phyloP scores from a whole-genome alignment of 2,113 vertebrate species.

The Plotosus lineatus region DNA sequence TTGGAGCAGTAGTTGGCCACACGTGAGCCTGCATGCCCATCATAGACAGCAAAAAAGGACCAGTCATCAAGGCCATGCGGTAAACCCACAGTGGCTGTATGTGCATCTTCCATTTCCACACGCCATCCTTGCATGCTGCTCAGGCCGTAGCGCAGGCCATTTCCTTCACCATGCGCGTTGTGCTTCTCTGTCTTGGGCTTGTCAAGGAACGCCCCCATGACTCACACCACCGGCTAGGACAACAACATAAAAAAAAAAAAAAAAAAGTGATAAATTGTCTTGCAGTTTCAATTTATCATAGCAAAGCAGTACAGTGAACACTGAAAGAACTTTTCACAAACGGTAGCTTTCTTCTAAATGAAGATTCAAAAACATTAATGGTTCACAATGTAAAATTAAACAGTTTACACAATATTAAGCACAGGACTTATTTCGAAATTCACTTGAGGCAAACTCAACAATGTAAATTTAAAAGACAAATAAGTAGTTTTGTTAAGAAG shows the following conservation, averaged over 20 bases:
- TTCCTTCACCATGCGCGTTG: conserved; percentile 90
- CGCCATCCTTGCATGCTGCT: conserved; percentile 99
- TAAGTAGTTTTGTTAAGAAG: not conserved
- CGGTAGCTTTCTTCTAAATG: not conserved
- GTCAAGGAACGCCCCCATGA: conserved; percentile 98
- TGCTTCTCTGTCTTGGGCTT: conserved; percentile 99
- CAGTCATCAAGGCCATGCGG: conserved; percentile 91
- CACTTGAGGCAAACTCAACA: not conserved
- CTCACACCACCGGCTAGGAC: conserved; percentile 77
- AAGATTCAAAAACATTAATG: not conserved
- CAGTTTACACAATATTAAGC: not conserved
- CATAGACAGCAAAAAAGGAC: conserved; percentile 98
- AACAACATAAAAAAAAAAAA: conserved; percentile 22
- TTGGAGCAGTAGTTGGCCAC: conserved; percentile 96
- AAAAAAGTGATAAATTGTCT: not conserved
- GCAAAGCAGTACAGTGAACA: not conserved
- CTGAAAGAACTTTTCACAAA: not conserved
- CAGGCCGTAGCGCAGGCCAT: conserved; percentile 89
- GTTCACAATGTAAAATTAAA: not conserved
- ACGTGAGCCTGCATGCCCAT: conserved; percentile 95
- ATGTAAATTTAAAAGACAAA: not conserved
- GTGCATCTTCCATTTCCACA: conserved; percentile 99
- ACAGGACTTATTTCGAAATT: not conserved
- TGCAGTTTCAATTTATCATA: not conserved
- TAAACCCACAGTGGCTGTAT: conserved; percentile 92